Percentiles rank a stretch among this genome's conserved stretches.
These are phyloP conservation scores for Thalassarche chlororhynchos DNA, from an alignment of 2,113 vertebrate species.

Conservation along the genomic window DNA sequence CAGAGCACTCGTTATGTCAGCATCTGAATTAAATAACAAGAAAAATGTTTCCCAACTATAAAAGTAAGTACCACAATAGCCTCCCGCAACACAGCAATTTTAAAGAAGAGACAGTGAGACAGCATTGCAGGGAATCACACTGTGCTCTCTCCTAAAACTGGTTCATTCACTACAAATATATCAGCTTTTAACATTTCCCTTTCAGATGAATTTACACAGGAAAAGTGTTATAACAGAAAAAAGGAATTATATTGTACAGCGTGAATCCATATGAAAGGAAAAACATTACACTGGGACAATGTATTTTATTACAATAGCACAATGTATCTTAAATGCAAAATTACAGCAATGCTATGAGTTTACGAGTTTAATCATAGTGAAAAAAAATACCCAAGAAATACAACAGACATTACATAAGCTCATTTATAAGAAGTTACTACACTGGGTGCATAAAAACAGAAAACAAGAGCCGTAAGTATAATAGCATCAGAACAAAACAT, in stretches of 20 bases:
- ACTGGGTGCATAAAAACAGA: not conserved
- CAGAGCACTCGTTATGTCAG: constrained; percentile 47
- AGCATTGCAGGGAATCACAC: not conserved
- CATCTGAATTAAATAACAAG: constrained; percentile 44
- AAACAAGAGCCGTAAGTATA: not conserved
- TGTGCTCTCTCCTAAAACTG: not conserved
- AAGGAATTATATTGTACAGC: not conserved
- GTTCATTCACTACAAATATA: not conserved
- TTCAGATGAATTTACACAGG: not conserved
- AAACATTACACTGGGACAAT: not conserved
- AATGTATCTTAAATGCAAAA: not conserved
- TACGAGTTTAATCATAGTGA: not conserved
- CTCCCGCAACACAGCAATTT: not conserved
- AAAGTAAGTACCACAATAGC: not conserved
- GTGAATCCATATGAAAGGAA: not conserved
- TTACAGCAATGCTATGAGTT: not conserved
- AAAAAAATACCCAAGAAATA: not conserved
- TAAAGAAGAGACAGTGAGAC: not conserved
- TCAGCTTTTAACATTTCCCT: not conserved
- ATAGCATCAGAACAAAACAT: not conserved
- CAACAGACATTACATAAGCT: not conserved
- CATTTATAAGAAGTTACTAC: not conserved
- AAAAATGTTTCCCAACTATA: constrained; percentile 35
- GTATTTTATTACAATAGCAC: not conserved
- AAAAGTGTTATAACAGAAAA: not conserved